A percentile compares a stretch with the other conserved stretches of the same genome.
Evolutionary conservation across 92 coral and sea anemone genomes (phyloP).

Genomic region (Nematostella vectensis): DNA sequence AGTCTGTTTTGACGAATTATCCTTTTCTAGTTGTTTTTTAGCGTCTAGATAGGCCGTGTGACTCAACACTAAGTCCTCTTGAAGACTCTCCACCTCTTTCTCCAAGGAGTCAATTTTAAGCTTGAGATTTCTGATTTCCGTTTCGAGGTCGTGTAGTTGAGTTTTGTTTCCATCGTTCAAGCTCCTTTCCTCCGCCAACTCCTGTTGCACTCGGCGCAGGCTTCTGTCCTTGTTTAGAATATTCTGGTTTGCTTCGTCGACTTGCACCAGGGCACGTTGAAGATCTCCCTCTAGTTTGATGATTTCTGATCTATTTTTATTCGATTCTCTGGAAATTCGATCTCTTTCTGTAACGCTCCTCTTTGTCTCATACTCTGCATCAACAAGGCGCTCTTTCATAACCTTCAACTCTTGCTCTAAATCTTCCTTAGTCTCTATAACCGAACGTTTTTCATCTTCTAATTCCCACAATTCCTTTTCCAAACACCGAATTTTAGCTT

Average conservation of each 20-base stretch:
- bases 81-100: constrained; percentile 43
- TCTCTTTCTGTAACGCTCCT: constrained; percentile 28
- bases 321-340: constrained; percentile 24
- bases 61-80: constrained; percentile 54
- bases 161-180: constrained; percentile 23
- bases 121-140: constrained; percentile 46
- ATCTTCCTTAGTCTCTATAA: constrained; percentile 37
- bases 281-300: constrained; percentile 50
- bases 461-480: constrained; percentile 23
- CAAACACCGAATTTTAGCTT: constrained; percentile 15
- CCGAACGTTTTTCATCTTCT: constrained; percentile 9
- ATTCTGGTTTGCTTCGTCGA: constrained; percentile 47
- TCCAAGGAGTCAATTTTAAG: constrained; percentile 47
- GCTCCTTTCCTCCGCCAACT: constrained; percentile 43
- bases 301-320: constrained; percentile 28
- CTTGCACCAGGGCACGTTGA: constrained; percentile 32
- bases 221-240: constrained; percentile 33
- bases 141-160: constrained; percentile 41
- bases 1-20: background rate
- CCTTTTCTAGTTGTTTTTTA: constrained; percentile 31
- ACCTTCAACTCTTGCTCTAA: constrained; percentile 48
- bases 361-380: constrained; percentile 42
- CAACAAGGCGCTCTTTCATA: constrained; percentile 41
- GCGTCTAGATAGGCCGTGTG: constrained; percentile 72
- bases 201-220: constrained; percentile 44